Base-by-base conservation (phyloP, 2,888 invertebrate genomes). In the Tubulanus polymorphus region DNA sequence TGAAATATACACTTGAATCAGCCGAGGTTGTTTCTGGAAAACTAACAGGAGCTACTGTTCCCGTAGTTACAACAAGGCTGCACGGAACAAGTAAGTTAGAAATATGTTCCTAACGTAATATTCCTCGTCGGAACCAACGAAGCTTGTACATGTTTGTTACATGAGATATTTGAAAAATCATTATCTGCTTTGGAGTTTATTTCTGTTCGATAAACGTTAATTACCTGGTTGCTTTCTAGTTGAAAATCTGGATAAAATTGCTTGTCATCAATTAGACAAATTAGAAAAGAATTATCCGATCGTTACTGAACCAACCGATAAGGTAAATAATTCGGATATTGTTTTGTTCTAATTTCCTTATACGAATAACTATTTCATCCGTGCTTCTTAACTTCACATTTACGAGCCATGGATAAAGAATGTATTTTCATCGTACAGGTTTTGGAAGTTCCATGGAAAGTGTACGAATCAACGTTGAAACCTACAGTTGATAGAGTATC, bases 271-370 rank as follows among this genome's bases (percentile, higher is more conserved):
- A 55, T 84, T 93, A 61, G 91, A 91, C 65, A 84, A 88, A 37
- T 86, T 93, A n/a, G 92, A 93, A 76, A 85, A 88, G 69, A 85
- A 85, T 57, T 87, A 91, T 48, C 93, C 93, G 0, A 85, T 88
- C 1, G 88, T 93, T 59, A 86, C 88, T 74, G 81, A 91, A 63
- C 90, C 92, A 3, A 91, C 93, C 8, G 86, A 91, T 81, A 85
- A 88, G 83, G 92, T 92, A 82, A 32, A 59, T 46, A n/a, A n/a
- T n/a, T n/a, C n/a, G 12, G 48, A 29, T n/a, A n/a, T n/a, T n/a
- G n/a, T n/a, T n/a, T n/a, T 35, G 32, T 37, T n/a, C n/a, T n/a
- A n/a, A n/a, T n/a, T n/a, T n/a, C n/a, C n/a, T n/a, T n/a, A n/a
- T n/a, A n/a, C n/a, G n/a, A n/a, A n/a, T n/a, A n/a, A n/a, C n/a